A percentile compares a stretch with the other conserved stretches of the same genome.
phyloP scores from a whole-genome alignment of 2,888 invertebrate genomes.

The Thymelicus acteon region DNA sequence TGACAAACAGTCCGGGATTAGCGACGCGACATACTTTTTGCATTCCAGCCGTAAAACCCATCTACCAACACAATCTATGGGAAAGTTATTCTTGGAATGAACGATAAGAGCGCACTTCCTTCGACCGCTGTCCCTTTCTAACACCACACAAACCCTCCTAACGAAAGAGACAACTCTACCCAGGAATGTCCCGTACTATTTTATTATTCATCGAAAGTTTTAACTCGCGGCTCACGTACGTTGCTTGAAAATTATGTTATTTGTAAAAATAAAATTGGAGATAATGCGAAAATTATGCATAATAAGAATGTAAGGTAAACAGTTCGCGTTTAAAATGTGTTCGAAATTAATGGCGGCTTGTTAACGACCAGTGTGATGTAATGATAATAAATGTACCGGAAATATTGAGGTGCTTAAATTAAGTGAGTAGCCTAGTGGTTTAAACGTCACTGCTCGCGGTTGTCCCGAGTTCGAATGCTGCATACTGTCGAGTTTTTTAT shows the following conservation, averaged over 20 bases:
- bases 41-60: slow-evolving; percentile 63
- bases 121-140: slow-evolving; percentile 53
- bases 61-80: slow-evolving; percentile 71
- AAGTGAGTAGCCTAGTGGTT: too few relatives aligned
- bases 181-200: slow-evolving; percentile 75
- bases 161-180: slow-evolving; percentile 49
- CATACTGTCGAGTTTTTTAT: too few relatives aligned
- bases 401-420: neutral
- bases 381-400: slow-evolving; percentile 3
- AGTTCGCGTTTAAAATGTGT: slow-evolving; percentile 10
- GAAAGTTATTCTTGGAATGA: slow-evolving; percentile 82
- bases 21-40: slow-evolving; percentile 59
- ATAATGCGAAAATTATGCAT: slow-evolving; percentile 42
- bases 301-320: slow-evolving; percentile 33
- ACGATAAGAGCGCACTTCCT: slow-evolving; percentile 75
- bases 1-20: slow-evolving; percentile 44
- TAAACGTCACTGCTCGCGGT: too few relatives aligned
- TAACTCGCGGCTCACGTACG: slow-evolving; percentile 46
- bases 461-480: too few relatives aligned
- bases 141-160: slow-evolving; percentile 36
- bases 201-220: slow-evolving; percentile 73
- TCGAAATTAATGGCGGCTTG: slow-evolving; percentile 14
- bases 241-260: slow-evolving; percentile 45
- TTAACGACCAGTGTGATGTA: neutral
- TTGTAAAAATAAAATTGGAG: slow-evolving; percentile 43